Evolutionary conservation across 2,113 vertebrate genomes (phyloP), one percentile per base, ranked within the genome.

Genomic region (Corvus cornix): DNA sequence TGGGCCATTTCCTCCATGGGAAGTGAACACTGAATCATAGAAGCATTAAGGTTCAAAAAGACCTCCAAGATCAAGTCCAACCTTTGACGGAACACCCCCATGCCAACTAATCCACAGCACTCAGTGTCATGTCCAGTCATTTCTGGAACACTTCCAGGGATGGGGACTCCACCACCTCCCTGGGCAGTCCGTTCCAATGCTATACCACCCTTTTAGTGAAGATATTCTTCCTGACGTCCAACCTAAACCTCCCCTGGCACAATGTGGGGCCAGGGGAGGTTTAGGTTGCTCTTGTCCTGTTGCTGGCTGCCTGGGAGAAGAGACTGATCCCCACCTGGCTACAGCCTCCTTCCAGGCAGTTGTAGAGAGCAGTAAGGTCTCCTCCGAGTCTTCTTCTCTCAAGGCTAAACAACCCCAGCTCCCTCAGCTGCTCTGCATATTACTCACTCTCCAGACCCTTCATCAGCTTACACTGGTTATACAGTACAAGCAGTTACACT

Each of bases 181-280:
- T 35, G 16, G 56, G 30, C 17, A 69, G 30, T 18, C 46, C 1
- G 1, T 31, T 53, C 6, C 48, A 68, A 60, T 31, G n/a, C 11
- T 48, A 62, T 48, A 48, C n/a, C 48, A 76, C 7, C 16, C 44
- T 68, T 68, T 48, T 16, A 62, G 48, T 35, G 53, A 76, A 35
- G 21, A 89, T 19, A 35, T 16, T 41, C 30, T 41, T 60, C 26
- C 30, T 49, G 30, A 35, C 19, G 5, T 62, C 41, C 11, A 83
- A 49, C 21, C 41, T 69, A 30, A 83, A 69, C 26, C n/a, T 76
- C 48, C 12, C 30, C 28, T 6, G 7, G 69, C 24, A 33, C 20
- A 53, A 12, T 0, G 4, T 3, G 4, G 60, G 8, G n/a, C 9
- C 3, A 0, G 39, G 39, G 39, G 39, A 41, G 39, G 12, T 41